phyloP scores from a whole-genome alignment of 1,140 invertebrate genomes.

The Forficula auricularia region DNA sequence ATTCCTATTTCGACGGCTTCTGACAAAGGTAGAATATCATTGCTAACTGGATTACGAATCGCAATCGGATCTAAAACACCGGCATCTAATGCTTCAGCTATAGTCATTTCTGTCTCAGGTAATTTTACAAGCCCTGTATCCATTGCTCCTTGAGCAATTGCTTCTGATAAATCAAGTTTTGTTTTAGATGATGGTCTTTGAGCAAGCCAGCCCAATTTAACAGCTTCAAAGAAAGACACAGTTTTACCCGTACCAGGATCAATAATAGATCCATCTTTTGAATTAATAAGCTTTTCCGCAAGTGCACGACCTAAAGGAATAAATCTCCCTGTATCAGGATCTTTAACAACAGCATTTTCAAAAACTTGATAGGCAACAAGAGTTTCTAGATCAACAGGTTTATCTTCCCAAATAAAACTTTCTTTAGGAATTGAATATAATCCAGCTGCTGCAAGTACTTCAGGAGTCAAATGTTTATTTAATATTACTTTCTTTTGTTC shows the following conservation, averaged over 20 bases:
- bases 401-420: no score
- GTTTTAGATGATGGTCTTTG: conserved; percentile 22
- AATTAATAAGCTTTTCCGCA: conserved; percentile 39
- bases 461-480: conserved; percentile 39
- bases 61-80: conserved; percentile 56
- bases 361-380: no score
- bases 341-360: no score
- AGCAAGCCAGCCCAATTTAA: conserved; percentile 51
- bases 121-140: conserved; percentile 36
- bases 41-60: conserved; percentile 46
- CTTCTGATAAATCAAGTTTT: no score
- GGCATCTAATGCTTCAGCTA: conserved; percentile 49
- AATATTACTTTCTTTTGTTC: conserved; percentile 29
- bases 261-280: conserved; percentile 58
- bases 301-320: no score
- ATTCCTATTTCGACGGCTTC: conserved; percentile 60
- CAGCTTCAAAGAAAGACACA: conserved; percentile 68
- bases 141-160: conserved; percentile 37
- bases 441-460: conserved; percentile 47
- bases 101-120: conserved; percentile 25
- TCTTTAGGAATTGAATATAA: conserved; percentile 30
- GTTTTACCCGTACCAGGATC: conserved; percentile 63
- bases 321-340: no score
- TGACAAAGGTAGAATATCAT: conserved; percentile 48
- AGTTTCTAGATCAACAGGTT: no score